Conservation (phyloP, 2,113 vertebrate genomes). For the Grus americana region DNA sequence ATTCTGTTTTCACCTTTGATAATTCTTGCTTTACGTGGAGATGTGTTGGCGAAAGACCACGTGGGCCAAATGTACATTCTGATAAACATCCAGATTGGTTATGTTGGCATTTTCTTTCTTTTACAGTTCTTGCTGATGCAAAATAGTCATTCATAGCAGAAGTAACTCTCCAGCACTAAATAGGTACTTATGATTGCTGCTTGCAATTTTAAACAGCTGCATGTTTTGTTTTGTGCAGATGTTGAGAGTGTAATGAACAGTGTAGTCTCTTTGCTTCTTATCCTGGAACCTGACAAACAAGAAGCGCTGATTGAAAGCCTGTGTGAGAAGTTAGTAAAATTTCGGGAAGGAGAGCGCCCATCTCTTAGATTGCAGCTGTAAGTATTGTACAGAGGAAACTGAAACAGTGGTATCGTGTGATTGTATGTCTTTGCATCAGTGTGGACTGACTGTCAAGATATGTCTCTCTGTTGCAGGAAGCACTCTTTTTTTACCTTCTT, state of each 20-base stretch:
- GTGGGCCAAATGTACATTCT: not conserved
- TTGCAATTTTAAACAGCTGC: not conserved
- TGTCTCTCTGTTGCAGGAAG: not conserved
- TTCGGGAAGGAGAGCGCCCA: constrained; percentile 94
- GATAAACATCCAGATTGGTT: not conserved
- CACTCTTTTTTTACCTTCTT: not conserved
- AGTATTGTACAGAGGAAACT: constrained; percentile 58
- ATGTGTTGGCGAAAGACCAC: not conserved
- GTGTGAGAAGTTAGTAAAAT: constrained; percentile 96
- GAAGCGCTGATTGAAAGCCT: constrained; percentile 93
- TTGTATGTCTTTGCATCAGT: not conserved
- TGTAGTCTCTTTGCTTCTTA: constrained; percentile 92
- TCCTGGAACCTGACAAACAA: constrained; percentile 96
- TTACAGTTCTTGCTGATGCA: not conserved
- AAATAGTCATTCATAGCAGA: not conserved
- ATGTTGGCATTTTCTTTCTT: not conserved
- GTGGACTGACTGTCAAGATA: too few relatives aligned
- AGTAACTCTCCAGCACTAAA: not conserved
- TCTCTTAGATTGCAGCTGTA: constrained; percentile 95
- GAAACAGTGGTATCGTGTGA: not conserved
- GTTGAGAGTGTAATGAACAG: constrained; percentile 98
- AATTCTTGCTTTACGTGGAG: not conserved
- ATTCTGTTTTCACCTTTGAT: not conserved
- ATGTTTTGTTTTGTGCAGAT: constrained; percentile 74
- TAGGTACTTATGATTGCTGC: not conserved